phyloP scores from a whole-genome alignment of 2,888 invertebrate species.

The Pristionchus japonicus region DNA sequence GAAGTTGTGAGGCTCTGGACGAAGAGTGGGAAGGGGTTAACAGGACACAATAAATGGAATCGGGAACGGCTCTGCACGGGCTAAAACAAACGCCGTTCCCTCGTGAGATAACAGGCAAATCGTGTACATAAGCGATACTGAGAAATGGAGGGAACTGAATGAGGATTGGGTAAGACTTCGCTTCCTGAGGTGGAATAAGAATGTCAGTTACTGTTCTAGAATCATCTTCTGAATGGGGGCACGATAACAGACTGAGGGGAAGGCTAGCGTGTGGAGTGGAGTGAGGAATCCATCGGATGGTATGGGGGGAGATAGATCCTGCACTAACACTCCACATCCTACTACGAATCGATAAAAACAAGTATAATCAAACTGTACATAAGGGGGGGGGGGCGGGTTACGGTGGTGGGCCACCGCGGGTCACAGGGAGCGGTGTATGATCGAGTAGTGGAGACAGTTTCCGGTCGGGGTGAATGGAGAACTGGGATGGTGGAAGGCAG shows the following conservation, averaged over 20 bases:
- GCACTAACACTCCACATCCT: not conserved
- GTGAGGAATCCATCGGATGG: not conserved
- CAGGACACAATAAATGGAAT: not conserved
- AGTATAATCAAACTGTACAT: slow-evolving; percentile 32
- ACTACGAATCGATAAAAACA: slow-evolving; percentile 42
- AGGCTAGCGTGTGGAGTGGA: not conserved
- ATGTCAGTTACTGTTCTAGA: slow-evolving; percentile 10
- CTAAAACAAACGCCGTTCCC: slow-evolving; percentile 39
- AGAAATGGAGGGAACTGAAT: not conserved
- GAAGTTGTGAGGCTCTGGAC: slow-evolving; percentile 26
- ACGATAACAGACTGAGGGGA: not conserved
- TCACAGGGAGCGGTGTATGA: slow-evolving; percentile 35
- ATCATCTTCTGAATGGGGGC: slow-evolving; percentile 38
- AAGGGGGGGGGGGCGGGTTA: not conserved
- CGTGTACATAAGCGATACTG: slow-evolving; percentile 15
- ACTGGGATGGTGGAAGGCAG: not conserved
- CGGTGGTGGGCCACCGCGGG: not conserved
- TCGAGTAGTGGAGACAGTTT: not conserved
- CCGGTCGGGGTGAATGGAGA: not conserved
- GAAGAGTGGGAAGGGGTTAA: not conserved
- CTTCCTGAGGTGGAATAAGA: not conserved
- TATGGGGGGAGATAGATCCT: not conserved
- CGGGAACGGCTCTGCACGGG: slow-evolving; percentile 5
- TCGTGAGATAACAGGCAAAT: slow-evolving; percentile 30
- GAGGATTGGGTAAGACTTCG: slow-evolving; percentile 8